Evolutionary conservation across 1,140 invertebrate species (phyloP).

Genomic region (Ylistrum balloti): DNA sequence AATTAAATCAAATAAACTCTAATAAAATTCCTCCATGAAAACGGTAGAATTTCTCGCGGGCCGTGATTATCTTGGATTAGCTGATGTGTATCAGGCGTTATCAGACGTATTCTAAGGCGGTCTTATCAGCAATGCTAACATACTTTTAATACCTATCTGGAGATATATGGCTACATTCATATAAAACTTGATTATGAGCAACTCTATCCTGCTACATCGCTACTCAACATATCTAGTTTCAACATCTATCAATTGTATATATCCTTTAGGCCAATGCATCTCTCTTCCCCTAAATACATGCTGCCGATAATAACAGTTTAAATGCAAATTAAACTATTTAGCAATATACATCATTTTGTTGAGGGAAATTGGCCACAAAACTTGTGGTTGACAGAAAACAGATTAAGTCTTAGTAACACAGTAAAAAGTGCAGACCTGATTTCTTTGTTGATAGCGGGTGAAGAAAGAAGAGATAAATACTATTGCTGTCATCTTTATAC

Average conservation of each 20-base stretch:
- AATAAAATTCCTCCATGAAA: conserved; percentile 53
- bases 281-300: neutral
- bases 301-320: conserved; percentile 44
- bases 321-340: conserved; percentile 47
- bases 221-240: conserved; percentile 11
- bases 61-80: conserved; percentile 25
- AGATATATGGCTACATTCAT: conserved; percentile 41
- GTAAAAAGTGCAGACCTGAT: neutral
- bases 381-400: neutral
- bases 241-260: conserved; percentile 34
- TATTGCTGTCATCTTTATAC: neutral
- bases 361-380: conserved; percentile 23
- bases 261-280: neutral
- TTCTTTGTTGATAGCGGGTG: neutral
- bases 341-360: conserved; percentile 42
- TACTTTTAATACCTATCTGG: conserved; percentile 45
- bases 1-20: conserved; percentile 59
- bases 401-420: neutral
- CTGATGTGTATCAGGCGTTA: conserved; percentile 38
- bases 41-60: conserved; percentile 30
- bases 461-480: neutral
- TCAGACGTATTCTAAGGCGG: conserved; percentile 37
- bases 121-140: neutral
- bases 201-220: conserved; percentile 1
- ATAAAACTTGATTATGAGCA: conserved; percentile 46